Conservation (phyloP, 2,888 invertebrate genomes). For the Eupeodes luniger region DNA sequence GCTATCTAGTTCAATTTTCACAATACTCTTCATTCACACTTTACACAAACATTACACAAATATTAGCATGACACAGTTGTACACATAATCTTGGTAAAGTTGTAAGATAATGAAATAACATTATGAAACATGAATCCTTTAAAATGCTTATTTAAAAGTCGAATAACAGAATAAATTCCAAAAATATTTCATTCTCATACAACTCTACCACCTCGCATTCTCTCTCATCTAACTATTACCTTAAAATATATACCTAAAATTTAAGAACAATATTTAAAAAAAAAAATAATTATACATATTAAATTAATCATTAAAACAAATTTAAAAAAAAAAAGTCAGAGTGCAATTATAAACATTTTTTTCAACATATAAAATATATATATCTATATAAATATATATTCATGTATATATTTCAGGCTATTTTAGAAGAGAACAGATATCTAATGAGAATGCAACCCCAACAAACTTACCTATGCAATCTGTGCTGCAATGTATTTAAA, state of each 20-base stretch:
- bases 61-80: constrained; percentile 21
- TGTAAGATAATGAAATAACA: constrained; percentile 3
- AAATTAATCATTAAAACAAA: constrained; percentile 15
- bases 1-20: neutral
- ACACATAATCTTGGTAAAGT: constrained; percentile 5
- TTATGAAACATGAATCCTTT: neutral
- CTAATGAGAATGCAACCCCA: constrained; percentile 78
- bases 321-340: constrained; percentile 38
- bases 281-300: neutral
- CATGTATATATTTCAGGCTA: constrained; percentile 76
- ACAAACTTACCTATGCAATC: constrained; percentile 77
- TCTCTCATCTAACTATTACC: constrained; percentile 46
- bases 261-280: constrained; percentile 13
- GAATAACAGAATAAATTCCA: neutral
- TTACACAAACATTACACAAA: constrained; percentile 1
- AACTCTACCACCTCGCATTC: constrained; percentile 3
- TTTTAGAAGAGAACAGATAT: constrained; percentile 78
- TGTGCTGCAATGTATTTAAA: constrained; percentile 78
- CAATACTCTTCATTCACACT: neutral
- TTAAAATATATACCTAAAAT: constrained; percentile 39
- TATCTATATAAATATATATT: constrained; percentile 50
- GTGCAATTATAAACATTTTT: constrained; percentile 47
- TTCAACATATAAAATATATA: constrained; percentile 36
- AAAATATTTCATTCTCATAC: constrained; percentile 15
- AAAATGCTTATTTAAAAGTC: too few species aligned